Conservation (phyloP, 2,888 invertebrate species). For the Morinoia aosen region DNA sequence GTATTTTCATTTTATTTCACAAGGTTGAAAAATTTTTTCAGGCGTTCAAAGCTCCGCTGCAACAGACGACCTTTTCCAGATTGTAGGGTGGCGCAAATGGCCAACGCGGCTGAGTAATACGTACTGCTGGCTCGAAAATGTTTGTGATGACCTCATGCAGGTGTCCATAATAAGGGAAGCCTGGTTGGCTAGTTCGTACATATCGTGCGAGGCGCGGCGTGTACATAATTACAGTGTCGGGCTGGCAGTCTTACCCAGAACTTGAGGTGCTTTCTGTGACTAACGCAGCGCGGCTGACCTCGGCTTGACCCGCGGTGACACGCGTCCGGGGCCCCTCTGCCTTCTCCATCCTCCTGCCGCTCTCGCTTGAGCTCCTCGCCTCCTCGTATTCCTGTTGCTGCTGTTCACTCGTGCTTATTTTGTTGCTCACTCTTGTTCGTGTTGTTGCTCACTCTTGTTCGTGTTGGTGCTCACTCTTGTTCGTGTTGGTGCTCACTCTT, state of each 20-base stretch:
- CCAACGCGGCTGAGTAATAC: neutral
- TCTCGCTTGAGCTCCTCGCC: neutral
- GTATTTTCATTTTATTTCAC: neutral
- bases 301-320: neutral
- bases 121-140: neutral
- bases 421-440: neutral
- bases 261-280: neutral
- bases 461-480: too few relatives aligned
- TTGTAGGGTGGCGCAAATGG: neutral
- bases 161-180: constrained; percentile 17
- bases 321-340: neutral
- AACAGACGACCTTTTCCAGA: neutral
- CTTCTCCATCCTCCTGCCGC: neutral
- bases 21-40: neutral
- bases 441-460: neutral
- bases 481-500: neutral
- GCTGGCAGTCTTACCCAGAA: neutral
- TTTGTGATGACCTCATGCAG: constrained; percentile 17
- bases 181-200: neutral
- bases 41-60: neutral
- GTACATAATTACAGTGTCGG: constrained; percentile 4
- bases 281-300: neutral
- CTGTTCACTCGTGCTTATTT: too few relatives aligned
- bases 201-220: constrained; percentile 4
- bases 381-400: neutral